Evolutionary conservation across 2,888 invertebrate species (phyloP).

Genomic region (Urechis unicinctus): DNA sequence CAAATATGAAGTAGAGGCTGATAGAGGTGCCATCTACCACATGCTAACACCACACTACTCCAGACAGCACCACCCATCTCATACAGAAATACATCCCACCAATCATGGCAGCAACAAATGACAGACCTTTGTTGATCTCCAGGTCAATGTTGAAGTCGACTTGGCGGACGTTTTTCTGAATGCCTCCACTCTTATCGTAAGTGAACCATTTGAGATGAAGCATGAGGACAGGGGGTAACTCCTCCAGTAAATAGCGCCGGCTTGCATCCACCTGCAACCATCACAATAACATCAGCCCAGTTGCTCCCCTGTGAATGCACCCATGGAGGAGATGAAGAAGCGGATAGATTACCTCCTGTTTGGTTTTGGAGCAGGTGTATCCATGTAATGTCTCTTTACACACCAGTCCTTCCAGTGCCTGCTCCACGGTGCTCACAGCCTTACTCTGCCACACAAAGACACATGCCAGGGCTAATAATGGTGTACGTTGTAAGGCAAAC

Average conservation of each 20-base stretch:
- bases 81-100: too few species aligned
- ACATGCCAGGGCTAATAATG: too few species aligned
- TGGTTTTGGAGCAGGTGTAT: constrained; percentile 73
- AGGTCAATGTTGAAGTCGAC: constrained; percentile 66
- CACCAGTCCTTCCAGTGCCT: constrained; percentile 79
- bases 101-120: too few species aligned
- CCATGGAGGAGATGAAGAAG: background rate
- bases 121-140: constrained; percentile 75
- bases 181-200: constrained; percentile 74
- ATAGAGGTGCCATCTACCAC: too few species aligned
- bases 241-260: constrained; percentile 82
- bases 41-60: too few species aligned
- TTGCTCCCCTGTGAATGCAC: too few species aligned
- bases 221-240: constrained; percentile 80
- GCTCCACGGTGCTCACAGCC: constrained; percentile 62
- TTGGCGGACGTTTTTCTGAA: constrained; percentile 85
- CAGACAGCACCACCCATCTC: too few species aligned
- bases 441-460: constrained; percentile 47
- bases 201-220: constrained; percentile 88
- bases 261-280: constrained; percentile 62
- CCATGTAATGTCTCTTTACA: constrained; percentile 81
- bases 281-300: too few species aligned
- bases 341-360: constrained; percentile 60
- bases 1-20: too few species aligned
- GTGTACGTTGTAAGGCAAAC: too few species aligned